These are phyloP conservation scores for Brachionus rotundiformis DNA, from an alignment of 1,140 invertebrate genomes.

Conservation along the genomic window DNA sequence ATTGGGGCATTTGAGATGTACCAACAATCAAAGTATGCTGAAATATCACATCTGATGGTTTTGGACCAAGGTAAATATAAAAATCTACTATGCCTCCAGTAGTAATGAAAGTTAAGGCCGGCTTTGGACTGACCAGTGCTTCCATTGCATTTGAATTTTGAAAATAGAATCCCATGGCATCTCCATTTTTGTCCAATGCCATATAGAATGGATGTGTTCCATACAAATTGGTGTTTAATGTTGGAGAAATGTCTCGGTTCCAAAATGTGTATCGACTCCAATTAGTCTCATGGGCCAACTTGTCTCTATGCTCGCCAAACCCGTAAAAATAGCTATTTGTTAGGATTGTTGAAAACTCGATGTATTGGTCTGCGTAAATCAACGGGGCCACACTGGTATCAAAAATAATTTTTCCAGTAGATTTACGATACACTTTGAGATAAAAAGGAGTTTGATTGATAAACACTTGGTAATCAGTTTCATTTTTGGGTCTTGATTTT, in stretches of 20 bases:
- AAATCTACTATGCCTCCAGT: slow-evolving; percentile 63
- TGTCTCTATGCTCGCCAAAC: slow-evolving; percentile 52
- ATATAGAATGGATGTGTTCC: slow-evolving; percentile 74
- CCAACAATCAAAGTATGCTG: slow-evolving; percentile 75
- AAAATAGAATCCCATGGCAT: slow-evolving; percentile 60
- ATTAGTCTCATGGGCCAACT: slow-evolving; percentile 1
- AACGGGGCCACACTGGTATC: slow-evolving; percentile 52
- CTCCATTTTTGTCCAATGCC: slow-evolving; percentile 65
- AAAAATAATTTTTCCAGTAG: not conserved
- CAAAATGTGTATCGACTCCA: slow-evolving; percentile 54
- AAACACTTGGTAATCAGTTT: slow-evolving; percentile 55
- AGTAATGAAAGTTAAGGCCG: slow-evolving; percentile 59
- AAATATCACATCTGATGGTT: slow-evolving; percentile 73
- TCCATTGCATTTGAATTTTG: slow-evolving; percentile 62
- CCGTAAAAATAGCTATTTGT: slow-evolving; percentile 53
- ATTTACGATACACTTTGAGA: slow-evolving; percentile 8
- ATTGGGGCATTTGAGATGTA: slow-evolving; percentile 72
- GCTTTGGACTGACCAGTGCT: slow-evolving; percentile 58
- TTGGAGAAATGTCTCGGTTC: slow-evolving; percentile 35
- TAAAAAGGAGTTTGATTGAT: slow-evolving; percentile 47
- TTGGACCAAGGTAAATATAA: slow-evolving; percentile 60
- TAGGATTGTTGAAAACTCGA: slow-evolving; percentile 53
- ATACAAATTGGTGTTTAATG: slow-evolving; percentile 20
- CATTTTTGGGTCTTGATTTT: not conserved
- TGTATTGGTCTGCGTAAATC: slow-evolving; percentile 53